Evolutionary conservation across 1,140 invertebrate species (phyloP).

Genomic region (Drosophila ironensis): DNA sequence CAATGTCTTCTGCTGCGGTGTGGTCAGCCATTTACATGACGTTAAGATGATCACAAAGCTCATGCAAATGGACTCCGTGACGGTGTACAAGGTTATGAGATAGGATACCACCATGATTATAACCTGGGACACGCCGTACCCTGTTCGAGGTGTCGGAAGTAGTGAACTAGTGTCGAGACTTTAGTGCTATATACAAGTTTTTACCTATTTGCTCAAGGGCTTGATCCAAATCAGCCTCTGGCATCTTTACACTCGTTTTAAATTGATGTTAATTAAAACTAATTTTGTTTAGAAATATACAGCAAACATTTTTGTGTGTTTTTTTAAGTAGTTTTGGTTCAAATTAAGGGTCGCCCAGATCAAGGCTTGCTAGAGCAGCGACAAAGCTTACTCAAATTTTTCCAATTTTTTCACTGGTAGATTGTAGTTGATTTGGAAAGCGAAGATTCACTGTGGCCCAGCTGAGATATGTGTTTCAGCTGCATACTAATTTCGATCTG

Average conservation of each 20-base stretch:
- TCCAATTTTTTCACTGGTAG: no score
- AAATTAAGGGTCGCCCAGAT: no score
- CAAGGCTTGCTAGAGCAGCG: no score
- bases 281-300: neutral
- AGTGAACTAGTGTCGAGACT: no score
- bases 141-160: neutral
- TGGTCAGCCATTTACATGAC: constrained; percentile 1
- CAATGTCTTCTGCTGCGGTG: neutral
- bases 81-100: neutral
- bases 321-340: no score
- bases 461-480: no score
- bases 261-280: neutral
- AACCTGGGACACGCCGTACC: constrained; percentile 22
- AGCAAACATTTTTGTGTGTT: neutral
- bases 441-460: no score
- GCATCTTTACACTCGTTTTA: constrained; percentile 1
- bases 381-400: no score
- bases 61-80: constrained; percentile 5
- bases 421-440: no score
- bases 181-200: no score
- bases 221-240: constrained; percentile 11
- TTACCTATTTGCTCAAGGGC: constrained; percentile 27
- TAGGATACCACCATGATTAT: neutral
- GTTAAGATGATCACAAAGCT: constrained; percentile 13
- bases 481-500: no score